A percentile compares a stretch with the other conserved stretches of the same genome.
Evolutionary conservation across 2,888 invertebrate species (phyloP).

Genomic region (Drosophila austrosaltans): DNA sequence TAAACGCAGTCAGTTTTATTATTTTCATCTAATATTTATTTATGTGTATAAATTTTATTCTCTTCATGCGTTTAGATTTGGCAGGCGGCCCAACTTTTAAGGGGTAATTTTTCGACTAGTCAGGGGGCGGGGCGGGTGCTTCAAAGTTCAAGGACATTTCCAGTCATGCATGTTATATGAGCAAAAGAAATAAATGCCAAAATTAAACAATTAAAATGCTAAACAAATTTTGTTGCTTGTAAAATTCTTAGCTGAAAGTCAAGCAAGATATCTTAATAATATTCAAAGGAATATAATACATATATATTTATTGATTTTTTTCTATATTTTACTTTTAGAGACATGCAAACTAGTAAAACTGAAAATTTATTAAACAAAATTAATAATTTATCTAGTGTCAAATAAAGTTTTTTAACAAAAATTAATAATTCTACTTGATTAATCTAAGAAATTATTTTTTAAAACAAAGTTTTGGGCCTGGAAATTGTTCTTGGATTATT

Average conservation of each 20-base stretch:
- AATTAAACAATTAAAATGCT: conserved; percentile 9
- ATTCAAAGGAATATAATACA: not conserved
- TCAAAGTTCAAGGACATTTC: conserved; percentile 43
- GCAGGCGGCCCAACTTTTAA: conserved; percentile 35
- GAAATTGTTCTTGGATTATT: too few species aligned
- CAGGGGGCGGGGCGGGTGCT: not conserved
- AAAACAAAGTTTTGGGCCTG: too few species aligned
- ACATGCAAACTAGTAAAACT: too few species aligned
- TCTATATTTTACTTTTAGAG: not conserved
- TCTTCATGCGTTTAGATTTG: conserved; percentile 15
- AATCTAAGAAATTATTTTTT: too few species aligned
- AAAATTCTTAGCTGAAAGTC: not conserved
- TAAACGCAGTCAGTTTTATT: conserved; percentile 24
- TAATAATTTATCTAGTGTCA: too few species aligned
- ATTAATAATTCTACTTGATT: too few species aligned
- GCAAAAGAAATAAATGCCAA: not conserved
- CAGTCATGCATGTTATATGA: conserved; percentile 12
- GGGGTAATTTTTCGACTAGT: conserved; percentile 3
- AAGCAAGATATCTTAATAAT: not conserved
- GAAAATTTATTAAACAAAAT: too few species aligned
- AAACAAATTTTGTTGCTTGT: not conserved
- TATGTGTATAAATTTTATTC: not conserved
- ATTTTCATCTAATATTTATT: conserved; percentile 25
- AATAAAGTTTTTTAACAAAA: too few species aligned
- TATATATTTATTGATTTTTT: not conserved